A percentile compares a stretch with the other conserved stretches of the same genome.
These are phyloP conservation scores for Fukomys damarensis DNA, from an alignment of 2,113 vertebrate species.

Conservation along the genomic window DNA sequence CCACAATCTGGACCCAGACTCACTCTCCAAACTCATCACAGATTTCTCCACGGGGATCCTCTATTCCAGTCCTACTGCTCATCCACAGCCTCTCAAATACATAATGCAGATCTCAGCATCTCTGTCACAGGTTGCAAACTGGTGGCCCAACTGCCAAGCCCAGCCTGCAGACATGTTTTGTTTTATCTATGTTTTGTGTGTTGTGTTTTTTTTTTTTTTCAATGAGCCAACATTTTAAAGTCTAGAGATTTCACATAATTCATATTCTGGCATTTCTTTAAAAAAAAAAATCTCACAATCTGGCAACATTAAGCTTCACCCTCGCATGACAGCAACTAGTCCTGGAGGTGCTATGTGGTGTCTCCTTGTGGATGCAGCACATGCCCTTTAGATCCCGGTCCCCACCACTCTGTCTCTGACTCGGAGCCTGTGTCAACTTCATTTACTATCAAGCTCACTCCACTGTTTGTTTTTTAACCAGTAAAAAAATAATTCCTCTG, in stretches of 20 bases:
- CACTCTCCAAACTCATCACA: constrained; percentile 46
- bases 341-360: accelerated
- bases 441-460: constrained; percentile 3
- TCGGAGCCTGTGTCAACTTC: neutral
- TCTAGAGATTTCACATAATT: constrained; percentile 52
- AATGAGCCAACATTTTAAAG: constrained; percentile 67
- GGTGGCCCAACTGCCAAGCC: constrained; percentile 57
- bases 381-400: neutral
- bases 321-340: neutral
- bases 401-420: neutral
- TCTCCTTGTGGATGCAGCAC: neutral
- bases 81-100: neutral
- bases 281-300: constrained; percentile 58
- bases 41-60: constrained; percentile 9
- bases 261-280: constrained; percentile 61
- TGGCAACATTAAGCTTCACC: constrained; percentile 13
- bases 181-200: constrained; percentile 61
- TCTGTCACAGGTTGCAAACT: constrained; percentile 59
- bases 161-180: constrained; percentile 37
- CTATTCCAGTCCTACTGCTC: constrained; percentile 10
- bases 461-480: neutral
- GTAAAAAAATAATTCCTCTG: neutral
- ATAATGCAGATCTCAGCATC: neutral
- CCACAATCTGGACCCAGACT: constrained; percentile 67
- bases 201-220: constrained; percentile 22